These are phyloP conservation scores for Orientallactaga bullata DNA, from an alignment of 2,113 vertebrate genomes.

Conservation along the genomic window DNA sequence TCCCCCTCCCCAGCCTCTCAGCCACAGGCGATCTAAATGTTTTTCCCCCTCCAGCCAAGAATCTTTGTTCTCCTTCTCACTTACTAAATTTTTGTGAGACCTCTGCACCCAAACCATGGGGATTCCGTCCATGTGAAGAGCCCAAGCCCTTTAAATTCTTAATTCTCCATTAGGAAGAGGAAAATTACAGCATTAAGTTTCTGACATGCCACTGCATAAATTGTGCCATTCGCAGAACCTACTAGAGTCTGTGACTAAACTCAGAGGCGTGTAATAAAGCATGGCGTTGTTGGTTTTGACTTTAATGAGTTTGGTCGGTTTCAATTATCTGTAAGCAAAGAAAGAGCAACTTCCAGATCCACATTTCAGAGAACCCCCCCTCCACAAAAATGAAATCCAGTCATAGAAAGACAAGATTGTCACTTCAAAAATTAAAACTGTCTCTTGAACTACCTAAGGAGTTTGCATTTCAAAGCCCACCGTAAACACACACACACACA, in stretches of 20 bases:
- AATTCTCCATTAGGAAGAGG: constrained; percentile 89
- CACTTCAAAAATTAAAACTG: constrained; percentile 84
- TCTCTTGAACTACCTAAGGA: constrained; percentile 78
- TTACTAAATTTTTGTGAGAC: constrained; percentile 93
- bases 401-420: constrained; percentile 83
- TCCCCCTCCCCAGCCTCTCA: constrained; percentile 90
- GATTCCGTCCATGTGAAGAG: constrained; percentile 87
- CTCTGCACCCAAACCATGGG: constrained; percentile 90
- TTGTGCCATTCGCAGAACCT: constrained; percentile 89
- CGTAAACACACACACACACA: neutral
- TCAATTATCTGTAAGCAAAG: constrained; percentile 88
- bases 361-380: constrained; percentile 60
- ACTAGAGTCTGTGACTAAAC: constrained; percentile 87
- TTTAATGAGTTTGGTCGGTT: constrained; percentile 92
- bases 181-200: constrained; percentile 89
- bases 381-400: constrained; percentile 70
- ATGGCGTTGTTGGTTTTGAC: constrained; percentile 90
- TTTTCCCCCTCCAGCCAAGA: constrained; percentile 88
- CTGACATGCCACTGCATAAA: constrained; percentile 91
- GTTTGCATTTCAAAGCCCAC: constrained; percentile 80
- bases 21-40: constrained; percentile 91
- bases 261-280: constrained; percentile 89
- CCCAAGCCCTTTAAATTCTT: constrained; percentile 86
- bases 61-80: constrained; percentile 95
- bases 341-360: constrained; percentile 85